Conservation (phyloP, 2,797 vertebrate species). For the Balearica regulorum region DNA sequence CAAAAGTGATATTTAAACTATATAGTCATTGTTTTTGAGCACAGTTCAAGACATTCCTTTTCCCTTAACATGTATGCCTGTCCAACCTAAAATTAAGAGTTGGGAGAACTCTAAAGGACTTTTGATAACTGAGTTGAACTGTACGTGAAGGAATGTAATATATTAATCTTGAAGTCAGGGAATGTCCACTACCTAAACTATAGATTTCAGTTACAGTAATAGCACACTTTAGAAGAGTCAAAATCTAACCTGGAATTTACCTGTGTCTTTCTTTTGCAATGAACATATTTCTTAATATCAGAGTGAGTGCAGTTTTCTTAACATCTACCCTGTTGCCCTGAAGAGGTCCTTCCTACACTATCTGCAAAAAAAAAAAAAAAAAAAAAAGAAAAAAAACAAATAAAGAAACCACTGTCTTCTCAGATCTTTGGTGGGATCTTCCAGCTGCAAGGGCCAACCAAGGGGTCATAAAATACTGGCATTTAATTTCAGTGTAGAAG, state of each 20-base stretch:
- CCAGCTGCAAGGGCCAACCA: background rate
- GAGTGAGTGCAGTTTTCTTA: background rate
- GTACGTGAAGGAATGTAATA: background rate
- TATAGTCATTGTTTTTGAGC: constrained; percentile 26
- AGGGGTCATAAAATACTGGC: background rate
- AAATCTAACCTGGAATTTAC: background rate
- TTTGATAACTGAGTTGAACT: background rate
- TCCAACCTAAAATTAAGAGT: background rate
- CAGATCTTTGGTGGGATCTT: background rate
- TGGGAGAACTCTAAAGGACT: background rate
- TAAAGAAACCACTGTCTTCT: background rate
- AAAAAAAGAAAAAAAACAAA: background rate
- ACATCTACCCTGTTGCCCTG: background rate
- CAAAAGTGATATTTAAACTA: background rate
- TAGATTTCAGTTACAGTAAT: background rate
- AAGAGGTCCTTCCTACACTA: background rate
- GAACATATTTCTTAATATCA: background rate
- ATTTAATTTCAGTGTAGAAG: background rate
- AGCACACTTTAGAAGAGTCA: background rate
- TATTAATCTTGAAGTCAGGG: background rate
- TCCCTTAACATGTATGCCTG: background rate
- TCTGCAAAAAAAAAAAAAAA: background rate
- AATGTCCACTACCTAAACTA: background rate
- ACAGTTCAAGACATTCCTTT: constrained; percentile 33
- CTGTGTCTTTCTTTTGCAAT: background rate